Percentiles rank a stretch among this genome's conserved stretches.
These are phyloP conservation scores for Pentamera pediparva DNA, from an alignment of 53 echinoderm and acorn worm species.

Conservation along the genomic window DNA sequence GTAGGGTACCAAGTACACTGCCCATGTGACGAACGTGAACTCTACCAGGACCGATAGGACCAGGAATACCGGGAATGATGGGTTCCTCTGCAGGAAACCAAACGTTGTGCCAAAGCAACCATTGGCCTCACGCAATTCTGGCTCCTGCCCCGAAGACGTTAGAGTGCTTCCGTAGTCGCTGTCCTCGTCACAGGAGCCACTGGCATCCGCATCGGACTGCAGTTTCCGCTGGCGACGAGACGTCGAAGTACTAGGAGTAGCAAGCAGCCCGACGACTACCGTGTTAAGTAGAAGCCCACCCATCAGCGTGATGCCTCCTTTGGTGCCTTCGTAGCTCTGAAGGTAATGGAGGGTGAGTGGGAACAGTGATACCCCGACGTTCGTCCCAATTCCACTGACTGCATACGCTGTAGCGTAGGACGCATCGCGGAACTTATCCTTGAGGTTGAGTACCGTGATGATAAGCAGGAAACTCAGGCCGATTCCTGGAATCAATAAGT, in stretches of 20 bases:
- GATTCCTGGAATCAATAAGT: not conserved
- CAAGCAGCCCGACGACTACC: not conserved
- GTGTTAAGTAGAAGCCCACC: not conserved
- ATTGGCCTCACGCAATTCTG: too few species aligned
- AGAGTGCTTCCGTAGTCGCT: not conserved
- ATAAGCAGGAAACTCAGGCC: constrained; percentile 4
- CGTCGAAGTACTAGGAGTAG: too few species aligned
- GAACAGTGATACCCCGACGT: not conserved
- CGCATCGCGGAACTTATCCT: not conserved
- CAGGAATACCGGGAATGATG: not conserved
- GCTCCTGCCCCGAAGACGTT: too few species aligned
- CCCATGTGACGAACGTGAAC: constrained; percentile 5
- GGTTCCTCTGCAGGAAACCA: not conserved
- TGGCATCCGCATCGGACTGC: too few species aligned
- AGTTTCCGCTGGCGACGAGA: too few species aligned
- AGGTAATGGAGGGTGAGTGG: not conserved
- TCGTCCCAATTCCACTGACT: not conserved
- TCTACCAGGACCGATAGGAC: not conserved
- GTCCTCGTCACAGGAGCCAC: not conserved
- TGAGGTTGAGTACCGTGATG: not conserved
- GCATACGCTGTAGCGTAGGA: constrained; percentile 9
- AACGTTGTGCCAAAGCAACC: too few species aligned
- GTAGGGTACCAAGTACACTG: constrained; percentile 8
- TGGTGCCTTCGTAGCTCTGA: not conserved
- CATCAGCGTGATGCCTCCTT: not conserved